Percentiles rank a stretch among this genome's conserved stretches.
Evolutionary conservation across 2,113 vertebrate species (phyloP).

Genomic region (Pungitius pungitius): DNA sequence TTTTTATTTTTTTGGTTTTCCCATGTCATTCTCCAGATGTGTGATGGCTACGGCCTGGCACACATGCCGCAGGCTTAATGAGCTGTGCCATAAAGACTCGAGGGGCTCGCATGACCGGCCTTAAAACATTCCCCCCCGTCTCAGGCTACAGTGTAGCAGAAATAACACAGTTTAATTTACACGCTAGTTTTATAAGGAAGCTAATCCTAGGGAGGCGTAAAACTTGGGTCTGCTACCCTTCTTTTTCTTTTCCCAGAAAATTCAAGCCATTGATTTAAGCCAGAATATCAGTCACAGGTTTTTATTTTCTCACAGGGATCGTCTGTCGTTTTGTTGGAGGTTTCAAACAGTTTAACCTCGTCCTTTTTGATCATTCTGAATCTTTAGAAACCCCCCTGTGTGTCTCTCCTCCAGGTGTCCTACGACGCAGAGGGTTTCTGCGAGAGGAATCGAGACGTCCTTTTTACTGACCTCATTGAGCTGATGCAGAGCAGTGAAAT

Average conservation of each 20-base stretch:
- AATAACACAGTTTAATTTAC: conserved; percentile 43
- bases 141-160: conserved; percentile 31
- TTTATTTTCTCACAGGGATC: conserved; percentile 42
- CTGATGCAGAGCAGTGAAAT: conserved; percentile 98
- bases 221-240: conserved; percentile 19
- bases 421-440: conserved; percentile 98
- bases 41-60: conserved; percentile 56
- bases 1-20: conserved; percentile 34
- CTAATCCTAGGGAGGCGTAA: conserved; percentile 47
- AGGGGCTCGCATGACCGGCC: conserved; percentile 56
- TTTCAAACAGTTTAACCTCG: conserved; percentile 23
- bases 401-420: conserved; percentile 86
- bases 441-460: conserved; percentile 96
- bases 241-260: conserved; percentile 44
- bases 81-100: conserved; percentile 60
- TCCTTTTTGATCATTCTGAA: conserved; percentile 10
- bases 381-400: neutral
- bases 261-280: conserved; percentile 18
- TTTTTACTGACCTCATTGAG: conserved; percentile 97
- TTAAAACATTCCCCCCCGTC: conserved; percentile 55
- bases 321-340: conserved; percentile 22
- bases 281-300: conserved; percentile 15
- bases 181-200: conserved; percentile 44
- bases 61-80: conserved; percentile 71
- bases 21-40: conserved; percentile 73